Base-by-base conservation (phyloP, 2,113 vertebrate species). In the Oxyura jamaicensis region DNA sequence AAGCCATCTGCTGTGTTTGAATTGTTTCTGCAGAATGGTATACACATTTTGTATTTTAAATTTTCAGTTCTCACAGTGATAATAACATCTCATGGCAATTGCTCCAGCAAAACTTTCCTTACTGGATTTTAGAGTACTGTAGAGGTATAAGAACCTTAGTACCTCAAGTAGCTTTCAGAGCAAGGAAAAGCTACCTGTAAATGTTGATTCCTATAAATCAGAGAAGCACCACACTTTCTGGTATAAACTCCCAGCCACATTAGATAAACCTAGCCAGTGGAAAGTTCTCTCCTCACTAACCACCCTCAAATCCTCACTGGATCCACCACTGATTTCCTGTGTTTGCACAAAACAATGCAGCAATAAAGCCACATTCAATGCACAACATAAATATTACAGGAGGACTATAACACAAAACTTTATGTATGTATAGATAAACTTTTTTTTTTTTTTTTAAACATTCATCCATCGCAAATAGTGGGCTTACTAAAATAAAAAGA, bases 301-400 rank as follows among this genome's bases (percentile, higher is more conserved):
- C 71, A 94, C n/a, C 60, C 67, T 77, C 87, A 75, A 46, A 83
- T 80, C 80, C 85, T 63, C 77, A 79, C 79, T 91, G 87, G 76
- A 91, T 92, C 73, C 94, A 83, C 85, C 94, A 95, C 94, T 93
- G 97, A 97, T 96, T 97, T 94, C 91, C 96, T 87, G 41, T 93
- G 95, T 75, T 97, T 96, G 94, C 96, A 98, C 97, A 98, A 95
- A 95, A 83, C 83, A 93, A 53, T 97, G 95, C 97, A 98, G 98
- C 96, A 55, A 98, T 97, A 97, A 98, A 98, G 97, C 97, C 98
- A 98, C 90, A 93, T 96, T 91, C 91, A 96, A 90, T 97, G 95
- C 97, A 97, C 95, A 89, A 98, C 97, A 98, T 42, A 96, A 96
- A 95, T 26, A 73, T 75, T 97, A 97, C 97, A 96, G 79, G 82